A percentile compares a stretch with the other conserved stretches of the same genome.
Evolutionary conservation across 2,113 vertebrate species (phyloP).

Genomic region (Corythaixoides concolor): DNA sequence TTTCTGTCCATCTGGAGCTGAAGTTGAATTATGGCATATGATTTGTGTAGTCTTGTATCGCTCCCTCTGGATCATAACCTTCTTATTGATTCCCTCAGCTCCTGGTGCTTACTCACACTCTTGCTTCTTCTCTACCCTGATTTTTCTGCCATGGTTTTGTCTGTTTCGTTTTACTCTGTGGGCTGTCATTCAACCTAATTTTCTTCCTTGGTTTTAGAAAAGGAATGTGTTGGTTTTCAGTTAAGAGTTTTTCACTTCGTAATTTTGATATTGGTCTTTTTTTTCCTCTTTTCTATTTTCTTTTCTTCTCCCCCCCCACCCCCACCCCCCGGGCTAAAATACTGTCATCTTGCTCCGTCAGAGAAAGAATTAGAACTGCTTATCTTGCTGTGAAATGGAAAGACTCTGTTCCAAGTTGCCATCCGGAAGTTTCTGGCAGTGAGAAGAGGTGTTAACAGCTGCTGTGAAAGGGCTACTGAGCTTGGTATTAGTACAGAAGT

Average conservation of each 20-base stretch:
- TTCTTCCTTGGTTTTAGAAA: not conserved
- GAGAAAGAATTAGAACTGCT: not conserved
- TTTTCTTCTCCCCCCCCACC: accelerated
- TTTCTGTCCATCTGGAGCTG: constrained; percentile 2
- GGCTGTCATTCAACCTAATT: not conserved
- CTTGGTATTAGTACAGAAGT: not conserved
- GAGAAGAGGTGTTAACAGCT: constrained; percentile 52
- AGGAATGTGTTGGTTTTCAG: not conserved
- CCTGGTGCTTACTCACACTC: not conserved
- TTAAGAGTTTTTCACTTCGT: not conserved
- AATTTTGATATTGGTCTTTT: not conserved
- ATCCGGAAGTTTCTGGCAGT: constrained; percentile 47
- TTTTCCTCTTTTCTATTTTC: not conserved
- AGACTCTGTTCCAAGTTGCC: not conserved
- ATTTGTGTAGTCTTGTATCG: constrained; percentile 5
- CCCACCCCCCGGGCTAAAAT: not conserved
- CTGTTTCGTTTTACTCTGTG: constrained; percentile 29
- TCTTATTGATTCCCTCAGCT: not conserved
- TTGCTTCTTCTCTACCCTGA: not conserved
- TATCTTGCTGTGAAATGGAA: constrained; percentile 26
- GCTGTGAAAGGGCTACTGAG: constrained; percentile 7
- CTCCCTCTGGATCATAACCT: not conserved
- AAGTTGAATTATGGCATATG: not conserved
- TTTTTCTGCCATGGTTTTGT: constrained; percentile 21
- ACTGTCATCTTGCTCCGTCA: not conserved